Conservation (phyloP, 2,888 invertebrate genomes). For the Limenitis camilla region DNA sequence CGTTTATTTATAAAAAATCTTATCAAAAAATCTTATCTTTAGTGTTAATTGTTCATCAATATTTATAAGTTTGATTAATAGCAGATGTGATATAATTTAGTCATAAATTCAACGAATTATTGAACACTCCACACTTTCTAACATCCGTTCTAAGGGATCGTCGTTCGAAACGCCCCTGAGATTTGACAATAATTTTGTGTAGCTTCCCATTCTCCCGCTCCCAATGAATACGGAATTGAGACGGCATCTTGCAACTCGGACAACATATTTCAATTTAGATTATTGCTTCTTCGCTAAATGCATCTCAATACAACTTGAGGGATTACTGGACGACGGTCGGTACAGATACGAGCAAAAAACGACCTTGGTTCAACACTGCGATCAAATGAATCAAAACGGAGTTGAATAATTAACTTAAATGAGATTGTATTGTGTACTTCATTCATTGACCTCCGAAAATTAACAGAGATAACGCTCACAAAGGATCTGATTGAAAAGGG, state of each 20-base stretch:
- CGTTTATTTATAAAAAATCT: no score
- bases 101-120: not conserved
- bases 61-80: not conserved
- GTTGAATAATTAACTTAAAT: slow-evolving; percentile 51
- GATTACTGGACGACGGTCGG: slow-evolving; percentile 7
- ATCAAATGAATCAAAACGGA: slow-evolving; percentile 45
- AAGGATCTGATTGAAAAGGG: slow-evolving; percentile 58
- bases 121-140: slow-evolving; percentile 29
- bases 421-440: slow-evolving; percentile 51
- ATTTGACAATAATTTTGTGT: slow-evolving; percentile 68
- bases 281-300: slow-evolving; percentile 41
- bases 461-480: slow-evolving; percentile 66
- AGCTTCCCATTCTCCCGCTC: slow-evolving; percentile 55
- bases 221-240: slow-evolving; percentile 66
- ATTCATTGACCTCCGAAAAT: slow-evolving; percentile 67
- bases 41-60: not conserved
- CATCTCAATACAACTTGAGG: slow-evolving; percentile 18
- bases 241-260: slow-evolving; percentile 45
- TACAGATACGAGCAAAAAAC: slow-evolving; percentile 16
- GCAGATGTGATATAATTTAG: not conserved
- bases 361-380: slow-evolving; percentile 25
- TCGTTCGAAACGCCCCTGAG: slow-evolving; percentile 56
- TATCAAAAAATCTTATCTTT: no score
- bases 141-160: slow-evolving; percentile 32
- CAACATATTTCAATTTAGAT: slow-evolving; percentile 69